phyloP scores from a whole-genome alignment of 2,888 invertebrate genomes.

The Chironomus riparius region DNA sequence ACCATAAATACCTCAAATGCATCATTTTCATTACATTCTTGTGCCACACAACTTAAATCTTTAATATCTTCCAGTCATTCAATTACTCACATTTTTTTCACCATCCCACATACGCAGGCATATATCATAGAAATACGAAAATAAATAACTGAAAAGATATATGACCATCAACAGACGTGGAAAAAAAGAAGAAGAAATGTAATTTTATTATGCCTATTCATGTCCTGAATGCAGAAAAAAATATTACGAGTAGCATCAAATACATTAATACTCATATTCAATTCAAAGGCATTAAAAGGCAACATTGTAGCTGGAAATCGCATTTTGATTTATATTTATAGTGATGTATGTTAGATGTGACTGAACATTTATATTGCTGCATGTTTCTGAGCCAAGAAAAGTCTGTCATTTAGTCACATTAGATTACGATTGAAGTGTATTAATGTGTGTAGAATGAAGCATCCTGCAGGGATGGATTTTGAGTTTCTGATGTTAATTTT shows the following conservation, averaged over 20 bases:
- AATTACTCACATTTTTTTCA: not conserved
- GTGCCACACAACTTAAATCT: too few species aligned
- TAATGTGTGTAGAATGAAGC: not conserved
- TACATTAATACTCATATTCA: not conserved
- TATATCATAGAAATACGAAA: too few species aligned
- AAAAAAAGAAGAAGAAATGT: not conserved
- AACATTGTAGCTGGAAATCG: not conserved
- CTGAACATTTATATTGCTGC: not conserved
- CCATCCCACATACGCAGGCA: not conserved
- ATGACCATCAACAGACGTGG: not conserved
- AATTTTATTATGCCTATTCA: slow-evolving; percentile 25
- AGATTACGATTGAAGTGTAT: not conserved
- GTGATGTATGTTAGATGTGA: not conserved
- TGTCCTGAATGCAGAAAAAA: slow-evolving; percentile 13
- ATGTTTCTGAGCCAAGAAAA: not conserved
- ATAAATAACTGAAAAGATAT: not conserved
- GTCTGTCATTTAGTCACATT: not conserved
- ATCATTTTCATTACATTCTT: too few species aligned
- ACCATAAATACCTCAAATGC: too few species aligned
- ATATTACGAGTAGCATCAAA: not conserved
- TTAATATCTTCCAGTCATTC: too few species aligned
- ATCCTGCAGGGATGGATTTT: too few species aligned
- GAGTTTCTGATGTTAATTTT: too few species aligned
- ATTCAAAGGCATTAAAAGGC: too few species aligned
- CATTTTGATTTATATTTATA: not conserved